Evolutionary conservation across 2,113 vertebrate species (phyloP), one percentile per base, ranked within the genome.

Genomic region (Apus apus): DNA sequence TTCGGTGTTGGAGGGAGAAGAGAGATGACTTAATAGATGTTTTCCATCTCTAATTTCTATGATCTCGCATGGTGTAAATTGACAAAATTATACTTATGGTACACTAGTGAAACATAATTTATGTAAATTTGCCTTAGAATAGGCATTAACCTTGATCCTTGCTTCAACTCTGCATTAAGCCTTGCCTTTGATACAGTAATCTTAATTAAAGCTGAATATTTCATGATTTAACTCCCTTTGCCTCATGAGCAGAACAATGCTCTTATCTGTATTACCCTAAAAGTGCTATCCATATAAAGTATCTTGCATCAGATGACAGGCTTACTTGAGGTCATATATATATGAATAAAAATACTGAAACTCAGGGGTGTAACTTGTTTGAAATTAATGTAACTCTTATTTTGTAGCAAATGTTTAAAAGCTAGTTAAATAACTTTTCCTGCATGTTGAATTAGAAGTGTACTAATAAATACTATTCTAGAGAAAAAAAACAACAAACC

Each of bases 171-270:
- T 90, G 79, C 92, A 91, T 96, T 97, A 97, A 97, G 78, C 88
- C 62, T 90, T 96, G 96, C 85, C 95, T 97, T 97, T 97, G 97
- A 96, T 97, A 96, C 82, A 90, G 82, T 96, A 96, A 97, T 97
- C 92, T 91, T 96, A 96, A 97, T 97, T 95, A 97, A 96, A 94
- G 93, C 85, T 87, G 95, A 94, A 94, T 97, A 95, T 97, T 97
- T 96, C 73, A 92, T 96, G 92, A 95, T 93, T 95, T 95, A 97
- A 96, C 86, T 94, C 89, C 51, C 64, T 95, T 89, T 86, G 89
- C 82, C n/a, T 94, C 82, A 43, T 83, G 23, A 94, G 29, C 11
- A 2, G 90, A 95, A 74, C 78, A 84, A 75, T 93, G 61, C 27
- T 95, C 17, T 94, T 93, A 56, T 86, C 94, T 93, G 34, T 87